These are phyloP conservation scores for Cydia fagiglandana DNA, from an alignment of 1,140 invertebrate species.

Conservation along the genomic window DNA sequence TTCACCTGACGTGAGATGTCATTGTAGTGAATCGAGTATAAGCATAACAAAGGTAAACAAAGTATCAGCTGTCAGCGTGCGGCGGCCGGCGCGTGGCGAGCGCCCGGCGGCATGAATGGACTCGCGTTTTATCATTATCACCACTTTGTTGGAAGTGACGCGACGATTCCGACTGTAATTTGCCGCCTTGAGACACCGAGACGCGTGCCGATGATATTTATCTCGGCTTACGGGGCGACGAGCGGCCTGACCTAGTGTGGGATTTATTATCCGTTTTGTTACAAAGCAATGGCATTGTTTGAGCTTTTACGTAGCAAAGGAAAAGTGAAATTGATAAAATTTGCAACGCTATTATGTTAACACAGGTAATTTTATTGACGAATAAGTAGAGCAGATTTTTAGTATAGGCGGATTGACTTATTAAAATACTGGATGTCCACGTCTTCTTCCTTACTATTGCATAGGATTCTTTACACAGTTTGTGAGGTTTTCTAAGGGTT, in stretches of 20 bases:
- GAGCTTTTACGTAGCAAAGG: background rate
- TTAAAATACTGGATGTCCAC: no score
- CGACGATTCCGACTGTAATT: constrained; percentile 63
- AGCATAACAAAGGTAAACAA: constrained; percentile 39
- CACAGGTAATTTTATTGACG: no score
- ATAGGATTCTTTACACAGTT: no score
- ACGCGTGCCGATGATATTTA: constrained; percentile 27
- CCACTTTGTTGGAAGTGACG: constrained; percentile 58
- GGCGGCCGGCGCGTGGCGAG: constrained; percentile 36
- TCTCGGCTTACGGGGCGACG: constrained; percentile 5
- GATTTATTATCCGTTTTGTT: constrained; percentile 13
- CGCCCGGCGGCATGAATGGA: constrained; percentile 53
- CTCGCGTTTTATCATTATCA: constrained; percentile 74
- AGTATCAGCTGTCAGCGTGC: constrained; percentile 55
- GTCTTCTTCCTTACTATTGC: no score
- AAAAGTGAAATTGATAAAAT: background rate
- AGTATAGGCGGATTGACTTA: no score
- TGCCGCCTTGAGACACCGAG: constrained; percentile 51
- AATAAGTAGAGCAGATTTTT: no score
- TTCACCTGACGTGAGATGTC: constrained; percentile 23
- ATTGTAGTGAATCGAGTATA: constrained; percentile 20
- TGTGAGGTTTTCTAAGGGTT: no score
- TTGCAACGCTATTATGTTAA: background rate
- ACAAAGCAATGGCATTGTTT: background rate
- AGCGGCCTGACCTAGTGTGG: constrained; percentile 8